Conservation (phyloP, 2,888 invertebrate species). For the Chironomus riparius region DNA sequence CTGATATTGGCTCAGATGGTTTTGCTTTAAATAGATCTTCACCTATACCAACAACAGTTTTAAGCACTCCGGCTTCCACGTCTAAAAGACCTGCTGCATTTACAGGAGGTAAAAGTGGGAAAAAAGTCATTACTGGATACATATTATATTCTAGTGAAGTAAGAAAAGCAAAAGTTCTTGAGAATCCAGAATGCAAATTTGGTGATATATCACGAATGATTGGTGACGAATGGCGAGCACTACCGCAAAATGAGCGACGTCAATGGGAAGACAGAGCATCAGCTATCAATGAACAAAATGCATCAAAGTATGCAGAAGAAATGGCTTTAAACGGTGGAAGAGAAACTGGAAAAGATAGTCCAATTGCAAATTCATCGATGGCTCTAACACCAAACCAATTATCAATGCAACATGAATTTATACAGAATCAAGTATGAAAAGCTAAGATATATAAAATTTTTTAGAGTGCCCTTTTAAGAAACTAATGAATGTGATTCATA, state of each 20-base stretch:
- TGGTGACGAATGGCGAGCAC: conserved; percentile 85
- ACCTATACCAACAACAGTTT: conserved; percentile 37
- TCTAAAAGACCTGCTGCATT: conserved; percentile 32
- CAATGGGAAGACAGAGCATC: conserved; percentile 90
- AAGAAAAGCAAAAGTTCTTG: conserved; percentile 81
- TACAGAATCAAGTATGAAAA: conserved; percentile 28
- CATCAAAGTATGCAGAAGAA: conserved; percentile 53
- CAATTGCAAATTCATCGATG: conserved; percentile 43
- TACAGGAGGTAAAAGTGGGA: conserved; percentile 46
- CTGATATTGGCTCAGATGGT: conserved; percentile 69
- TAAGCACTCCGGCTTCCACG: conserved; percentile 41
- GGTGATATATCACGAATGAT: conserved; percentile 72
- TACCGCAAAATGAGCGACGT: conserved; percentile 80
- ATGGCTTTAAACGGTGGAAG: conserved; percentile 30
- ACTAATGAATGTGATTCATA: too few species aligned
- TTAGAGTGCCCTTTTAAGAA: too few species aligned
- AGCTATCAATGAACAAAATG: conserved; percentile 78
- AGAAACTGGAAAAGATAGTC: conserved; percentile 30
- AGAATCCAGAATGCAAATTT: conserved; percentile 90
- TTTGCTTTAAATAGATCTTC: conserved; percentile 44
- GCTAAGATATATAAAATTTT: not conserved
- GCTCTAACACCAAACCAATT: conserved; percentile 35
- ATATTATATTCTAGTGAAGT: conserved; percentile 96
- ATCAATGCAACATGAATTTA: conserved; percentile 28
- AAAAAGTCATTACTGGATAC: conserved; percentile 89